Evolutionary conservation across 2,113 vertebrate species (phyloP).

Genomic region (Toxotes chatareus): DNA sequence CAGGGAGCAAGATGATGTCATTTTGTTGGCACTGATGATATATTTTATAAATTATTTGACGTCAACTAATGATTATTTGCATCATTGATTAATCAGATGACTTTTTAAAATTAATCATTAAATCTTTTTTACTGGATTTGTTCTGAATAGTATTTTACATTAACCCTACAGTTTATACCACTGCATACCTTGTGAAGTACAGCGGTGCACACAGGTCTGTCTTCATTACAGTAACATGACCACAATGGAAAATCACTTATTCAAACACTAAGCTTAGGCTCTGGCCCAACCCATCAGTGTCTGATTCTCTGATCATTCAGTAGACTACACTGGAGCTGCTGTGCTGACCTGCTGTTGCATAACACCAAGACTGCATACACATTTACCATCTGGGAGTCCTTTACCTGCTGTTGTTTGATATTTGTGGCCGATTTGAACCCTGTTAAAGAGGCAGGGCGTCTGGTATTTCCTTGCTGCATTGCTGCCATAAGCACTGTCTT

Average conservation of each 20-base stretch:
- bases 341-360: slow-evolving; percentile 45
- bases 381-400: slow-evolving; percentile 17
- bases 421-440: slow-evolving; percentile 26
- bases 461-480: slow-evolving; percentile 73
- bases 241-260: slow-evolving; percentile 57
- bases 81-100: background rate
- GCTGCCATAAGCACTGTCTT: slow-evolving; percentile 70
- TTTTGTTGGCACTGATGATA: background rate
- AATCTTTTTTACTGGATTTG: background rate
- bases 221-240: slow-evolving; percentile 58
- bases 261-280: slow-evolving; percentile 39
- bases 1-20: background rate
- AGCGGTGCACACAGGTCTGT: background rate
- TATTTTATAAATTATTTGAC: too few species aligned
- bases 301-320: slow-evolving; percentile 30
- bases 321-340: slow-evolving; percentile 5
- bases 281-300: slow-evolving; percentile 3
- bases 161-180: background rate
- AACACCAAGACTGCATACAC: slow-evolving; percentile 31
- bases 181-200: slow-evolving; percentile 4
- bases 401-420: slow-evolving; percentile 35
- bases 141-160: background rate
- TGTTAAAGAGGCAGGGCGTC: slow-evolving; percentile 28
- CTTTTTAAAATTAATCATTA: background rate
- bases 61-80: too few species aligned